phyloP scores from a whole-genome alignment of 2,113 vertebrate genomes.

The Cynoglossus semilaevis region DNA sequence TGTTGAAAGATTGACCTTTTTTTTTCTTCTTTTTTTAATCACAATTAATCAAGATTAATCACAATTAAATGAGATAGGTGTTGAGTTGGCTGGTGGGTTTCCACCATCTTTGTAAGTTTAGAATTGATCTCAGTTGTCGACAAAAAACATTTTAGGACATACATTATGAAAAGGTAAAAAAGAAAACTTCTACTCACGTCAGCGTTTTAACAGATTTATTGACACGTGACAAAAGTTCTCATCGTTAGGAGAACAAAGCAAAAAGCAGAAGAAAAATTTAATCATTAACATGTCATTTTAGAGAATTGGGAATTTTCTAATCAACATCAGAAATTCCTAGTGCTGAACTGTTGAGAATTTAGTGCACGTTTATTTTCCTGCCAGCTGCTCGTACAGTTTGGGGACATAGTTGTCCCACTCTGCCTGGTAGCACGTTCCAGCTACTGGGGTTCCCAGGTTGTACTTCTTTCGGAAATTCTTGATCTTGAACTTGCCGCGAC shows the following conservation, averaged over 20 bases:
- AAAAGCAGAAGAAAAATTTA: background rate
- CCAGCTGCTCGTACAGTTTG: slow-evolving; percentile 90
- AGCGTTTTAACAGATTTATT: slow-evolving; percentile 33
- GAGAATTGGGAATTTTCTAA: background rate
- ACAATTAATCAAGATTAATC: too few relatives aligned
- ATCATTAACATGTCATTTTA: background rate
- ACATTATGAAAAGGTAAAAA: too few relatives aligned
- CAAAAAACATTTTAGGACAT: too few relatives aligned
- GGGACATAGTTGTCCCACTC: slow-evolving; percentile 96
- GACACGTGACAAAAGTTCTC: background rate
- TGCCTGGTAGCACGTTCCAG: slow-evolving; percentile 91
- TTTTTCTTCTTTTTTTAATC: too few relatives aligned
- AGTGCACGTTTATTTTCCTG: slow-evolving; percentile 78
- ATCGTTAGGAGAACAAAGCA: background rate
- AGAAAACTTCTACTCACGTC: background rate
- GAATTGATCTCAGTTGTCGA: too few relatives aligned
- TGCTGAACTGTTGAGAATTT: rapidly evolving
- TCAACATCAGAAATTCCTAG: background rate
- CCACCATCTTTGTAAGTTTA: too few relatives aligned
- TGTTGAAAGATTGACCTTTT: too few relatives aligned
- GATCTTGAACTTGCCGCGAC: slow-evolving; percentile 87
- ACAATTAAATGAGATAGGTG: too few relatives aligned
- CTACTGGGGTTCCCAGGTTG: slow-evolving; percentile 78
- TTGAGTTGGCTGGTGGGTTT: too few relatives aligned
- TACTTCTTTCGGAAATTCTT: slow-evolving; percentile 88